Percentiles rank a stretch among this genome's conserved stretches.
These are phyloP conservation scores for Microctonus aethiopoides DNA, from an alignment of 2,888 invertebrate species.

Conservation along the genomic window DNA sequence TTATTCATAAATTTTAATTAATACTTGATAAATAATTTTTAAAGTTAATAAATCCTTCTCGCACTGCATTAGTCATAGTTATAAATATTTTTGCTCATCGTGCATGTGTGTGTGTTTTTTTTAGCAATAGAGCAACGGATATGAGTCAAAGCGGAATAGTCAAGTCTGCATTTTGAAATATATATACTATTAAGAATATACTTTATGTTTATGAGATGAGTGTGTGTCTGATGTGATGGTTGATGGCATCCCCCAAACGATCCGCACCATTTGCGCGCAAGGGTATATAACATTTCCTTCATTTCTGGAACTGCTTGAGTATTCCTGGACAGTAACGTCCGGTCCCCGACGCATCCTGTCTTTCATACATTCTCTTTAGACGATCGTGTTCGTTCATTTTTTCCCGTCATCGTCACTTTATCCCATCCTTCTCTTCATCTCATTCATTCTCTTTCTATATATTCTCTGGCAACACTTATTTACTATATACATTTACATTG, in stretches of 20 bases:
- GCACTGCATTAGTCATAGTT: no score
- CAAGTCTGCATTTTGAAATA: conserved; percentile 22
- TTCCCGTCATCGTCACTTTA: conserved; percentile 17
- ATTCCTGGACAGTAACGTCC: conserved; percentile 59
- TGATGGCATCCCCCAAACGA: not conserved
- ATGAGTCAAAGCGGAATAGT: conserved; percentile 9
- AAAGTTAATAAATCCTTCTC: no score
- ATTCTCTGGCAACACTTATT: no score
- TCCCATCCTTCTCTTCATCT: not conserved
- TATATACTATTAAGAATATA: conserved; percentile 31
- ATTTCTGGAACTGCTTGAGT: conserved; percentile 64
- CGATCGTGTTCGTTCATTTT: conserved; percentile 24
- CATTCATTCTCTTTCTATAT: not conserved
- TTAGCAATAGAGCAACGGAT: conserved; percentile 8
- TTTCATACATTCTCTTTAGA: conserved; percentile 47
- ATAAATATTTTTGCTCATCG: not conserved
- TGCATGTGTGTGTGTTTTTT: conserved; percentile 3
- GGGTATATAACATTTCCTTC: conserved; percentile 59
- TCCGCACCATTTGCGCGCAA: not conserved
- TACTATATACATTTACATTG: no score
- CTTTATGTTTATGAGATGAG: conserved; percentile 10
- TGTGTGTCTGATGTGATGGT: not conserved
- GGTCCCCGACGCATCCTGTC: conserved; percentile 59
- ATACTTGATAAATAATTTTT: no score
- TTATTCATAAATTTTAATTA: no score